Evolutionary conservation across 2,113 vertebrate genomes (phyloP).

Genomic region (Zapornia atra): DNA sequence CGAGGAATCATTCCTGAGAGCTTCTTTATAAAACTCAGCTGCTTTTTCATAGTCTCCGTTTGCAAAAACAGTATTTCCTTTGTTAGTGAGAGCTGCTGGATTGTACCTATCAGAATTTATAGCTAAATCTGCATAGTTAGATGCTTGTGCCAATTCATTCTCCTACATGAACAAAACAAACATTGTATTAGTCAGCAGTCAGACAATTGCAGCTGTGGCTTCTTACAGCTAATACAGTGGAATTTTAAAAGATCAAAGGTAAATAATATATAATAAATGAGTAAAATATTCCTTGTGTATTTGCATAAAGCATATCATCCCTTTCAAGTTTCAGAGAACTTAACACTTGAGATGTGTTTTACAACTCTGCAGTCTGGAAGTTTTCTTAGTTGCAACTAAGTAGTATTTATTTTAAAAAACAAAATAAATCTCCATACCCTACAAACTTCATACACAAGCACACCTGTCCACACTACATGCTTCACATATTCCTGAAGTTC

Average conservation of each 20-base stretch:
- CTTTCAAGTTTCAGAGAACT: background rate
- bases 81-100: conserved; percentile 93
- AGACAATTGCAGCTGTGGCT: background rate
- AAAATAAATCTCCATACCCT: background rate
- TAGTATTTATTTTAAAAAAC: background rate
- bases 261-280: background rate
- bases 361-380: background rate
- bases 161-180: conserved; percentile 79
- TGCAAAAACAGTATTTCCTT: conserved; percentile 91
- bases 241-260: background rate
- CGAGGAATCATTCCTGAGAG: conserved; percentile 93
- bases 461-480: background rate
- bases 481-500: background rate
- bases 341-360: background rate
- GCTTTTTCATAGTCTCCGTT: conserved; percentile 92
- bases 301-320: background rate
- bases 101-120: conserved; percentile 94
- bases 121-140: conserved; percentile 92
- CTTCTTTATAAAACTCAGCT: conserved; percentile 94
- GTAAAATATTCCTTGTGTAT: background rate
- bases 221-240: background rate
- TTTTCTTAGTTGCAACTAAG: background rate
- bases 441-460: background rate
- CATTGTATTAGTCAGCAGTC: background rate
- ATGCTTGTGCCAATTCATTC: conserved; percentile 90